These are phyloP conservation scores for Microtus pennsylvanicus DNA, from an alignment of 2,113 vertebrate species.

Conservation along the genomic window DNA sequence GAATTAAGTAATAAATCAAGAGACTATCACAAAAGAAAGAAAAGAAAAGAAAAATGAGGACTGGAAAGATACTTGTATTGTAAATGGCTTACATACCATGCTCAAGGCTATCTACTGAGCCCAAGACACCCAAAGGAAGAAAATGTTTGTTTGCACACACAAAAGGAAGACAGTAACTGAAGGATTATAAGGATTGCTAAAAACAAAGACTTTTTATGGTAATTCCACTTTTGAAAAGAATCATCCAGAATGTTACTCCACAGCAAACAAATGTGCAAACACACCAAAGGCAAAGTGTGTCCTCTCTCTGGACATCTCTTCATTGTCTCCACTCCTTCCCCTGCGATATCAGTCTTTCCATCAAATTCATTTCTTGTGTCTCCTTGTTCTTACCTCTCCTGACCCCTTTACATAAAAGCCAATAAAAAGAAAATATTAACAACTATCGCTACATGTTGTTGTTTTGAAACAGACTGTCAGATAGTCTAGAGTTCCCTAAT, in stretches of 20 bases:
- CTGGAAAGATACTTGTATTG: neutral
- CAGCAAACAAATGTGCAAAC: neutral
- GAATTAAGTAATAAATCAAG: neutral
- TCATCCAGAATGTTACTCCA: neutral
- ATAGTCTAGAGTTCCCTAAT: neutral
- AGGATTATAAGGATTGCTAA: neutral
- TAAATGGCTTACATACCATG: neutral
- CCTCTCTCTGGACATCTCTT: neutral
- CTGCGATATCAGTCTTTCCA: neutral
- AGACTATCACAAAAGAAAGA: neutral
- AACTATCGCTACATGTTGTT: neutral
- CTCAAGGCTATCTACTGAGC: neutral
- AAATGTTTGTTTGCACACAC: neutral
- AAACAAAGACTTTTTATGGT: slow-evolving; percentile 1
- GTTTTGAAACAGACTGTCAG: neutral
- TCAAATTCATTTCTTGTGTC: neutral
- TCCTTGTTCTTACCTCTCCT: neutral
- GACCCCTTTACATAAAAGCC: neutral
- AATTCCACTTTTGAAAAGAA: neutral
- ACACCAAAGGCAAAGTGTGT: neutral
- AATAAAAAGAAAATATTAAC: slow-evolving; percentile 18
- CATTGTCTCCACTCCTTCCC: neutral
- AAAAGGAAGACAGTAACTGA: neutral
- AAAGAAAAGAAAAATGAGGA: neutral
- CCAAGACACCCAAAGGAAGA: neutral